Conservation (phyloP, 2,888 invertebrate genomes). For the Cepaea hortensis region DNA sequence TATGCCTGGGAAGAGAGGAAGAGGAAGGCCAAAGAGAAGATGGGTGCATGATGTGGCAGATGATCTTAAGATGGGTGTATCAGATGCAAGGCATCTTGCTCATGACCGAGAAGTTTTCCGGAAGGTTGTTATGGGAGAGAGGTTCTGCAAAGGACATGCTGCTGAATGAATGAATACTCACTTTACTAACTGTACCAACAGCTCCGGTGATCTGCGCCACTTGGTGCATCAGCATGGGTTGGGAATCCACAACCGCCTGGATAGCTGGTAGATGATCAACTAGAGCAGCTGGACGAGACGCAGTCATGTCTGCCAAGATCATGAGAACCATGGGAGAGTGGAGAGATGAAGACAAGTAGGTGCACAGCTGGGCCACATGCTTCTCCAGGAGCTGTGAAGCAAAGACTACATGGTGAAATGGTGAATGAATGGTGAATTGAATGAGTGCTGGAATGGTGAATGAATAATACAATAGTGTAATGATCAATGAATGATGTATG, state of each 20-base stretch:
- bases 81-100: no score
- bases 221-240: constrained; percentile 69
- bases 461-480: background rate
- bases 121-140: no score
- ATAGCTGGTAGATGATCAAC: constrained; percentile 84
- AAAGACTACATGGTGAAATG: constrained; percentile 21
- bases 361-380: constrained; percentile 88
- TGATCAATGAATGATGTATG: background rate
- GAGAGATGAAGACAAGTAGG: constrained; percentile 82
- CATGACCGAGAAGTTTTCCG: no score
- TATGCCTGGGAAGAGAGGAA: no score
- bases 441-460: background rate
- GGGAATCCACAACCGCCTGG: constrained; percentile 78
- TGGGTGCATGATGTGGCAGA: no score
- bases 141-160: no score
- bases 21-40: no score
- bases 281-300: constrained; percentile 83
- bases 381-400: constrained; percentile 84
- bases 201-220: constrained; percentile 75
- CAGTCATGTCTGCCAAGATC: constrained; percentile 86
- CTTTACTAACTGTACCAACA: constrained; percentile 75
- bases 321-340: constrained; percentile 83
- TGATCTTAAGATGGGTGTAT: no score
- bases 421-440: background rate
- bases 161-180: constrained; percentile 53